phyloP scores from a whole-genome alignment of 1,140 invertebrate genomes.

The Saccostrea cuccullata region DNA sequence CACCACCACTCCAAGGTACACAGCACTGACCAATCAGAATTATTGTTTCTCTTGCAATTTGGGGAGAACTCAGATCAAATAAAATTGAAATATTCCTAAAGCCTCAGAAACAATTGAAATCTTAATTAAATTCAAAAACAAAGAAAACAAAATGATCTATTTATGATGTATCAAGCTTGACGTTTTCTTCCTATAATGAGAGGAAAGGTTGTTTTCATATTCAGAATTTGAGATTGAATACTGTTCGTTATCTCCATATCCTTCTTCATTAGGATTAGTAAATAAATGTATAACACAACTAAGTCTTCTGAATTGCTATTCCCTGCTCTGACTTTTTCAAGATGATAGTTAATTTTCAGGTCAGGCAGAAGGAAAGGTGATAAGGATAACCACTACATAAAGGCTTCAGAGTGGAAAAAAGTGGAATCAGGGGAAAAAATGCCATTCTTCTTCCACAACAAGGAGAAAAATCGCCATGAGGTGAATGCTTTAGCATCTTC shows the following conservation, averaged over 20 bases:
- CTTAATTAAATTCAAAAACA: too few relatives aligned
- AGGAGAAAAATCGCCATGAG: conserved; percentile 82
- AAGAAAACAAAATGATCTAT: too few relatives aligned
- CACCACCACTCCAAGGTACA: conserved; percentile 71
- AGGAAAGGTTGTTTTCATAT: not conserved
- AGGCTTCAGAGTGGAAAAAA: conserved; percentile 70
- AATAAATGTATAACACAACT: too few relatives aligned
- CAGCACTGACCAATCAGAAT: not conserved
- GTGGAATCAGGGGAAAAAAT: conserved; percentile 73
- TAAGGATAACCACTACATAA: conserved; percentile 60
- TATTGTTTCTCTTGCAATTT: not conserved
- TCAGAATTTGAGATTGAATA: not conserved
- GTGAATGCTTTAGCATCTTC: conserved; percentile 56
- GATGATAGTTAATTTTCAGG: not conserved
- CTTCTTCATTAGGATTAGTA: too few relatives aligned
- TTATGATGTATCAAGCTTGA: too few relatives aligned
- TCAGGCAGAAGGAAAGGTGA: not conserved
- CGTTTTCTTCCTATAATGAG: too few relatives aligned
- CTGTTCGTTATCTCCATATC: too few relatives aligned
- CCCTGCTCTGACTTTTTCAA: too few relatives aligned
- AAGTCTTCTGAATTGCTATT: too few relatives aligned
- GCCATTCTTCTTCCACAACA: conserved; percentile 81
- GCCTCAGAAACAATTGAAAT: too few relatives aligned
- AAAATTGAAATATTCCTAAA: too few relatives aligned
- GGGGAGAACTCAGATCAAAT: not conserved